Base-by-base conservation (phyloP, 37 sponge, comb jelly and placozoan species). In the Chondrilla cf. caribensis region DNA sequence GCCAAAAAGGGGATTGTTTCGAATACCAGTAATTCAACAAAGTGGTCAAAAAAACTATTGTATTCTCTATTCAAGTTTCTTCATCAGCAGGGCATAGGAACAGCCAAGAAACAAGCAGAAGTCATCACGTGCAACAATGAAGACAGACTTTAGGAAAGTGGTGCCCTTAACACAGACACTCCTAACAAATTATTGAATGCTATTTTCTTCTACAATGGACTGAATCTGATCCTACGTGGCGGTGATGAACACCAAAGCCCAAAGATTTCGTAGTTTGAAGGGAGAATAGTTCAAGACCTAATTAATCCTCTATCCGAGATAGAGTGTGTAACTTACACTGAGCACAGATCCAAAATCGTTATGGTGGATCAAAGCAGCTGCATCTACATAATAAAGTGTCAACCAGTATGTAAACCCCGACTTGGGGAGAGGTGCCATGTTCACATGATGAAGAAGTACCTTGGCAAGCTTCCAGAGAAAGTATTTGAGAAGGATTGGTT, bases 171-270 rank as follows among this genome's bases (percentile, higher is more conserved):
- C 19, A 33, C 32, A 29, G 22, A 76, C 3, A 77, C 29, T 8
- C 78, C 78, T 51, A 8, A 38, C 3, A 28, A 39, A 9, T 35
- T 84, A 44, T 33, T 68, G 59, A 26, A 77, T 60, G 28, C 65
- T 31, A 65, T 73, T 28, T 76, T 84, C 38, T 84, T 40, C 37
- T 75, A 58, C 41, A 84, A 84, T 84, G 84, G 84, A 31, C 17
- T 84, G n/a, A 77, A 84, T 84, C 66, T 84, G 32, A 70, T 84
- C 4, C 60, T 84, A 5, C 58, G 72, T 3, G 81, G 81, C 38
- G 86, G 86, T 11, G 68, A 79, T 29, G 86, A 85, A 39, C 71
- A 80, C 38, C 28, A 80, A 15, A 31, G 33, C 21, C 38, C 79
- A n/a, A 80, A 80, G 47, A 70, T 85, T 43, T 85, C 80, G 22